phyloP scores from a whole-genome alignment of 2,113 vertebrate genomes.

The Pelvicachromis taeniatus region DNA sequence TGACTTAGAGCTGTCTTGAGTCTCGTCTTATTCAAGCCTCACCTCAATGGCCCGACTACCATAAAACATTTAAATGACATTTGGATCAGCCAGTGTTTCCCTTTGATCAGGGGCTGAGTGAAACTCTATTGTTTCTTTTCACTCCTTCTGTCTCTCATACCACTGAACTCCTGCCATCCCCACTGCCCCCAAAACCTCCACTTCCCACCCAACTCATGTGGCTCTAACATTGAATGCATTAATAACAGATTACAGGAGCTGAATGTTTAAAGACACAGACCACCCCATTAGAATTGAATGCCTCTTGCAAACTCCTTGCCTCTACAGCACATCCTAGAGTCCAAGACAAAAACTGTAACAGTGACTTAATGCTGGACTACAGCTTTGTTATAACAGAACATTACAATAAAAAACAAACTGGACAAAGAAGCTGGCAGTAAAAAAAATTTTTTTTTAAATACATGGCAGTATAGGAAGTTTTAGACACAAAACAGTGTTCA shows the following conservation, averaged over 20 bases:
- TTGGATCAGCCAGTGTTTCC: constrained; percentile 32
- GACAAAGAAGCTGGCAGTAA: background rate
- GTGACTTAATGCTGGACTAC: background rate
- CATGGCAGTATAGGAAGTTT: background rate
- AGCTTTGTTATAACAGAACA: background rate
- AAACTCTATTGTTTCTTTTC: background rate
- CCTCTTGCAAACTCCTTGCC: background rate
- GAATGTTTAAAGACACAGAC: constrained; percentile 10
- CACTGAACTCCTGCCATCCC: background rate
- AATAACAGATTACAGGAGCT: constrained; percentile 51
- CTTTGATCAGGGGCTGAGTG: constrained; percentile 32
- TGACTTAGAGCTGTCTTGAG: background rate
- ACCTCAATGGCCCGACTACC: background rate
- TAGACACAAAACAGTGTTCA: background rate
- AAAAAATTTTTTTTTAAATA: background rate
- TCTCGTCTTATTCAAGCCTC: background rate
- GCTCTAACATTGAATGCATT: constrained; percentile 33
- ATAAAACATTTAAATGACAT: constrained; percentile 48
- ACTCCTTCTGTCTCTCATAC: background rate
- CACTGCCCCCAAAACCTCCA: background rate
- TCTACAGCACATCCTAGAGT: background rate
- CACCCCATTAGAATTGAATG: background rate
- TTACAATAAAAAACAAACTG: background rate
- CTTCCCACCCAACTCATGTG: background rate
- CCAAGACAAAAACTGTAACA: background rate